Conservation (phyloP, 2,888 invertebrate genomes). For the Drosophila stalkeri region DNA sequence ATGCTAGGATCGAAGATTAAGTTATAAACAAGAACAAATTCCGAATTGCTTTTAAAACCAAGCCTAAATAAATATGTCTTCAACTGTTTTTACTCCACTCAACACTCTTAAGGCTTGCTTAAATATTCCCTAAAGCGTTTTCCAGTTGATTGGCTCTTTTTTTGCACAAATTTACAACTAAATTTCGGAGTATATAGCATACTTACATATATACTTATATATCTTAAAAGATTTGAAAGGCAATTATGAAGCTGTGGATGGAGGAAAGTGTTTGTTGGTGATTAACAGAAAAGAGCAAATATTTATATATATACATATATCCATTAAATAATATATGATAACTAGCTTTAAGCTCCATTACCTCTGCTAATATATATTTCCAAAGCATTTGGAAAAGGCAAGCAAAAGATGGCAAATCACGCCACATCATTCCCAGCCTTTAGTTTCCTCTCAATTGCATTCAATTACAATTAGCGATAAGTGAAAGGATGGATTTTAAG, state of each 20-base stretch:
- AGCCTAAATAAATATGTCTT: constrained; percentile 10
- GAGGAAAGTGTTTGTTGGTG: constrained; percentile 1
- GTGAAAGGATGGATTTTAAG: constrained; percentile 8
- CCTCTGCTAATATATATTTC: constrained; percentile 16
- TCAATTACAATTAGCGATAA: constrained; percentile 19
- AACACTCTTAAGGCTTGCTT: constrained; percentile 15
- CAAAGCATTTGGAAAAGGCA: constrained; percentile 14
- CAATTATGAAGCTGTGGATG: background rate
- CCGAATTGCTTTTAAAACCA: constrained; percentile 4
- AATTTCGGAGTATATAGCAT: constrained; percentile 6
- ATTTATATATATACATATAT: constrained; percentile 9
- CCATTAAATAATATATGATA: constrained; percentile 7
- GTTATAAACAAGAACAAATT: constrained; percentile 1
- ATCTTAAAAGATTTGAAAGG: background rate
- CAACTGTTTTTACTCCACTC: background rate
- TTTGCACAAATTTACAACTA: constrained; percentile 22
- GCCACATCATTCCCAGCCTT: constrained; percentile 27
- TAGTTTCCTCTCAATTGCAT: constrained; percentile 22
- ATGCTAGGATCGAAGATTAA: background rate
- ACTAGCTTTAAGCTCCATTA: constrained; percentile 16
- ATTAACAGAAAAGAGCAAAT: constrained; percentile 3
- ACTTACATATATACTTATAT: background rate
- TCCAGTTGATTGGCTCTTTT: background rate
- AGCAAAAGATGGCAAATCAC: constrained; percentile 3
- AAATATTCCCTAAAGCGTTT: background rate